Conservation (phyloP, 2,113 vertebrate genomes). For the Vimba vimba region DNA sequence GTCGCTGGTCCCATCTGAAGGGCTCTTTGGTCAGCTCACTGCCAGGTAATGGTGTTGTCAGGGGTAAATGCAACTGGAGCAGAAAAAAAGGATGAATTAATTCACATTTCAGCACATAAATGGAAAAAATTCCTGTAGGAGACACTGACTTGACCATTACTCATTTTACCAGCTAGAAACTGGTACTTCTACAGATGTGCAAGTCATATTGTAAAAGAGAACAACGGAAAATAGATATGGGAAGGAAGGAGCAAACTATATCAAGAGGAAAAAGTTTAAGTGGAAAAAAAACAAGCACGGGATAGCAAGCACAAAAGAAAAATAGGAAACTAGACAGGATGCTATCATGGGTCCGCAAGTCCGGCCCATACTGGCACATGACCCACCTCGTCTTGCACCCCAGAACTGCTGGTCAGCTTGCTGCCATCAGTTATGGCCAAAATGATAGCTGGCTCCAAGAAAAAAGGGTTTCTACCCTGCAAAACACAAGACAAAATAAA, state of each 20-base stretch:
- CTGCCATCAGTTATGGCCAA: slow-evolving; percentile 97
- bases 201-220: neutral
- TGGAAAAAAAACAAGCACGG: neutral
- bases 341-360: slow-evolving; percentile 57
- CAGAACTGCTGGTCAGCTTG: slow-evolving; percentile 92
- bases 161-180: neutral
- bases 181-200: neutral
- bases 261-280: neutral
- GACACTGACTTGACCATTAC: neutral
- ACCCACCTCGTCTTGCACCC: slow-evolving; percentile 92
- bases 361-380: neutral
- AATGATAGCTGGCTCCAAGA: slow-evolving; percentile 96
- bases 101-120: neutral
- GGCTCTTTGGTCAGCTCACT: slow-evolving; percentile 98
- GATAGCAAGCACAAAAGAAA: neutral
- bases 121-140: neutral
- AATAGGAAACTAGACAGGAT: slow-evolving; percentile 10
- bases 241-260: neutral
- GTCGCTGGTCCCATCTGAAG: slow-evolving; percentile 97
- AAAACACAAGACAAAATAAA: neutral
- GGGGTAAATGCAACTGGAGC: slow-evolving; percentile 85
- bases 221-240: neutral
- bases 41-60: slow-evolving; percentile 93
- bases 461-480: slow-evolving; percentile 97
- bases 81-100: slow-evolving; percentile 30